Base-by-base conservation (phyloP, 2,797 vertebrate species). In the Poecile montanus region DNA sequence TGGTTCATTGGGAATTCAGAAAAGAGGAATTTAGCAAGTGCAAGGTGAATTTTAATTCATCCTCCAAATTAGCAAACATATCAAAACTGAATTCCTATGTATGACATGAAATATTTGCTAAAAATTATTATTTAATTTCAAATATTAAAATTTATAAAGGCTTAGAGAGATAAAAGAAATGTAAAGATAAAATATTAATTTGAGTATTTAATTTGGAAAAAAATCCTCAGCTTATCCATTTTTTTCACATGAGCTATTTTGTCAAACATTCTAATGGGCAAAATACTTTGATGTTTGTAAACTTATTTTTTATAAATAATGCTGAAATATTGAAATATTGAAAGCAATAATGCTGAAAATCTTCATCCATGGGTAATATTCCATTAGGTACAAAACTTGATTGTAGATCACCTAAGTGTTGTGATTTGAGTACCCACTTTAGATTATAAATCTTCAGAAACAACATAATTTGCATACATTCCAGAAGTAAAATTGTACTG, bases 11-110 rank as follows among this genome's bases (percentile, higher is more conserved):
- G 20, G 15, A 88, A 74, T 77, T 76, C 29, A 88, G 60, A 85
- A 83, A 82, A 71, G 68, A 92, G 48, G 26, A 88, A 88, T 79
- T 88, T 51, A 88, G 27, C 13, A 51, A 83, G 10, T 68, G n/a
- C 51, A 95, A 93, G 40, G 75, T 82, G 82, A 91, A 85, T 92
- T 92, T 92, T 79, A 85, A 89, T 88, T 70, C 53, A 79, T 70
- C 11, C 25, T 88, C 7, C 23, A 87, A 20, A 42, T 85, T 11
- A 70, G 62, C 6, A 32, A 82, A 20, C 10, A 66, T 47, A 79
- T 40, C 6, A 54, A 71, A 92, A 76, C 56, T 15, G 10, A 74
- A 81, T 71, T 79, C 11, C 67, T 77, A 68, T 11, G 16, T 6
- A 80, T 51, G 7, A 56, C 77, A 66, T 21, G 29, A 78, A 78